A percentile compares a stretch with the other conserved stretches of the same genome.
Conservation (phyloP, 2,113 vertebrate genomes). For the Xiphophorus couchianus region DNA sequence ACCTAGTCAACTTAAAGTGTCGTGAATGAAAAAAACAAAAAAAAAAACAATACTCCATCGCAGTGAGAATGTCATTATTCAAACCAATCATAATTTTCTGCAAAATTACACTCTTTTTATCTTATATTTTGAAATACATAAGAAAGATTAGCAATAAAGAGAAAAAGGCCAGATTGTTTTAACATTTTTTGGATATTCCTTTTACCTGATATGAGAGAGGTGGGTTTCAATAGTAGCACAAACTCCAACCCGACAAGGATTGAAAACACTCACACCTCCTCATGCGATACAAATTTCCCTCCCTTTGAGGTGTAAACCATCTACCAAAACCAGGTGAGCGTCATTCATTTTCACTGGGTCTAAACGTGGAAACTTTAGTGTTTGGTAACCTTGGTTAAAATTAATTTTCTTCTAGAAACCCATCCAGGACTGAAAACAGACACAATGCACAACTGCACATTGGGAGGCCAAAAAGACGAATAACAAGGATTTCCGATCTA, state of each 20-base stretch:
- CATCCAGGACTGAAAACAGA: not conserved
- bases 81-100: not conserved
- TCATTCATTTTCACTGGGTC: not conserved
- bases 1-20: too few species aligned
- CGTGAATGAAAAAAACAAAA: too few species aligned
- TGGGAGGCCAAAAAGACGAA: conserved; percentile 71
- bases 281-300: conserved; percentile 3
- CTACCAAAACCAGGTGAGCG: conserved; percentile 29
- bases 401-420: conserved; percentile 3
- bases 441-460: conserved; percentile 43
- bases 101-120: not conserved
- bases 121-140: not conserved
- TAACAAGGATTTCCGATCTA: conserved; percentile 77
- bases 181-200: not conserved
- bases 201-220: conserved; percentile 13
- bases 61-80: not conserved
- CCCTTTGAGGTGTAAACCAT: not conserved
- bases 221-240: conserved; percentile 19
- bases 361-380: not conserved
- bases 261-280: conserved; percentile 12
- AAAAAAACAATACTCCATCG: too few species aligned
- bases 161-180: not conserved
- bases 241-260: conserved; percentile 7
- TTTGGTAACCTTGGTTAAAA: conserved; percentile 20
- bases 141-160: not conserved